Base-by-base conservation (phyloP, 2,797 vertebrate species). In the Acanthis flammea region DNA sequence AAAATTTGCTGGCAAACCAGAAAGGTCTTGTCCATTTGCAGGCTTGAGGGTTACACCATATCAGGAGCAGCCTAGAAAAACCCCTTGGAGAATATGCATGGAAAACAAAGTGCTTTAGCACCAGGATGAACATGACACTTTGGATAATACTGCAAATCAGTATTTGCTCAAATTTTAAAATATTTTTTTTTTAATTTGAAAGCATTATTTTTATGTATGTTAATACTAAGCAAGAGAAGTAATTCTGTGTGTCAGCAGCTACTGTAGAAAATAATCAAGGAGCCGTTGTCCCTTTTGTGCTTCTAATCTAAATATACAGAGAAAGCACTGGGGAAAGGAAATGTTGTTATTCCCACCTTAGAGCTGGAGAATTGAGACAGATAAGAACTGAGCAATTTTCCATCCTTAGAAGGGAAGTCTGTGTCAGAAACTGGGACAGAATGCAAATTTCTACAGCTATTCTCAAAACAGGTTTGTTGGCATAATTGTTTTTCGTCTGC, bases 341-440 rank as follows among this genome's bases (percentile, higher is more conserved):
- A 78, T 24, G 24, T 76, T 86, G 74, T 80, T 94, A 95, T 94
- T 91, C 63, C 91, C 14, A 60, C 19, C 73, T 95, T 53, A 61
- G 74, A 74, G 51, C 41, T 25, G 14, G 27, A 88, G 93, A 96
- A 93, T 45, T 92, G 65, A 92, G 84, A 88, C 72, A 86, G 91
- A 82, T 89, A 92, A 95, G 78, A 92, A 76, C 79, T 87, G 71
- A 78, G 86, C 88, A 91, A 74, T 94, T 95, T 92, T 58, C 72
- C 85, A 86, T 47, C 63, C 41, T 87, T 76, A 90, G 86, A 92
- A 91, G 42, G 81, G 78, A 93, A 94, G 82, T 19, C 87, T 91
- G 48, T 86, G 25, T 51, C 58, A 75, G 74, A 96, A 77, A 68
- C 51, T 81, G 90, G 86, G 82, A 80, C 73, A 88, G 79, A 96